Conservation (phyloP, 2,888 invertebrate genomes). For the Caradrina kadenii region DNA sequence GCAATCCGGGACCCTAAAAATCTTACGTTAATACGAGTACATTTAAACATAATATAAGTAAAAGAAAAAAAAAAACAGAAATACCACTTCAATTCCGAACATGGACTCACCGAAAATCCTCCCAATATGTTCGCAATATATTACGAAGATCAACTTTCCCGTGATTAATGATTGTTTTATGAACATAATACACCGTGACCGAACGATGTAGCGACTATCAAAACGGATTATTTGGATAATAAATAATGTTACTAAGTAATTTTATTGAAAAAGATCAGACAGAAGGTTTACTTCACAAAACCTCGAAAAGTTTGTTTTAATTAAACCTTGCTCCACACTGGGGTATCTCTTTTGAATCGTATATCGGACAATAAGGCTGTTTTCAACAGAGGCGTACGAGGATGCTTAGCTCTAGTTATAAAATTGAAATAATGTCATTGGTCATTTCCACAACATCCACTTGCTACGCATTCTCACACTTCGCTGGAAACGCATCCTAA, state of each 20-base stretch:
- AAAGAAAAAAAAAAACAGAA: background rate
- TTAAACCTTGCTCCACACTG: no score
- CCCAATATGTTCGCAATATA: conserved; percentile 49
- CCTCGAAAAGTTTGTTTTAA: no score
- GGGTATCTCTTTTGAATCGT: no score
- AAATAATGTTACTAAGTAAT: conserved; percentile 56
- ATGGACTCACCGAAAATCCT: conserved; percentile 5
- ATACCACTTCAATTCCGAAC: background rate
- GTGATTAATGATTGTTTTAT: conserved; percentile 69
- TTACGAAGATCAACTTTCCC: conserved; percentile 62
- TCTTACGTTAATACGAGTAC: no score
- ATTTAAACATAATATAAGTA: background rate
- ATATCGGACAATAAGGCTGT: no score
- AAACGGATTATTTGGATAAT: conserved; percentile 60
- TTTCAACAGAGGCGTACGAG: no score
- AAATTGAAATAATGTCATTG: no score
- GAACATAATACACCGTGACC: conserved; percentile 60
- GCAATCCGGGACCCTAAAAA: no score
- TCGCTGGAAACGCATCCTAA: no score
- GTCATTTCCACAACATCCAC: no score
- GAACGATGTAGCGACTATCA: conserved; percentile 62
- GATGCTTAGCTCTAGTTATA: no score
- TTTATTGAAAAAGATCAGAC: conserved; percentile 3
- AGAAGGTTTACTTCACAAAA: conserved; percentile 33
- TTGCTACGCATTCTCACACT: no score